These are phyloP conservation scores for Dendrolimus houi DNA, from an alignment of 2,888 invertebrate species.

Conservation along the genomic window DNA sequence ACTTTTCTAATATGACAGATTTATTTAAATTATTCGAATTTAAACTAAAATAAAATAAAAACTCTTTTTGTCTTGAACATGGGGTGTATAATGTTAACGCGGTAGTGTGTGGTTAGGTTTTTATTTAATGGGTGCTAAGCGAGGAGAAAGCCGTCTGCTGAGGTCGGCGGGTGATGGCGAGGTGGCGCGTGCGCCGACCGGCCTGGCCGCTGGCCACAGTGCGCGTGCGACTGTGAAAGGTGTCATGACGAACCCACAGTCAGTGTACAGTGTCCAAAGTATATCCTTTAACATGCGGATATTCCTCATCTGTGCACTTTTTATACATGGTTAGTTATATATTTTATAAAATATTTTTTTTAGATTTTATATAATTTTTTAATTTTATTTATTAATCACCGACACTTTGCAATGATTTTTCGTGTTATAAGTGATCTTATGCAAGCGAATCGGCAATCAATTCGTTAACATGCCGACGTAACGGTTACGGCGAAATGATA, in stretches of 20 bases:
- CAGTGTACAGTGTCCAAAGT: constrained; percentile 33
- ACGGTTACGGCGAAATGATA: constrained; percentile 50
- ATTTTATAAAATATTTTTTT: constrained; percentile 14
- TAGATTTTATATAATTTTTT: not conserved
- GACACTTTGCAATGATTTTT: not conserved
- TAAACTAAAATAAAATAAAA: too few species aligned
- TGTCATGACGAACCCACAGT: constrained; percentile 45
- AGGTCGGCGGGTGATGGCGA: constrained; percentile 46
- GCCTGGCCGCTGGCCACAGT: constrained; percentile 31
- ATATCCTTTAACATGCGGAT: constrained; percentile 47
- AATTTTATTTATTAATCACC: not conserved
- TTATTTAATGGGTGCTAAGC: constrained; percentile 31
- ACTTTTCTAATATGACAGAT: too few species aligned
- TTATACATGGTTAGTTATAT: constrained; percentile 57
- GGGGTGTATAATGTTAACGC: constrained; percentile 1
- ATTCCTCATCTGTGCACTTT: constrained; percentile 56
- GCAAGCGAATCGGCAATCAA: constrained; percentile 48
- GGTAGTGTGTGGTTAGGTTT: constrained; percentile 8
- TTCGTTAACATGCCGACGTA: constrained; percentile 49
- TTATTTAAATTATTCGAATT: too few species aligned
- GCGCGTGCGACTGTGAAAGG: constrained; percentile 70
- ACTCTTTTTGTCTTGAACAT: too few species aligned
- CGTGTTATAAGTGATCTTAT: constrained; percentile 38
- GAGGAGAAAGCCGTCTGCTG: constrained; percentile 60
- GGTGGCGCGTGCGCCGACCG: constrained; percentile 3